These are phyloP conservation scores for Tribolium madens DNA, from an alignment of 1,140 invertebrate species.

Conservation along the genomic window DNA sequence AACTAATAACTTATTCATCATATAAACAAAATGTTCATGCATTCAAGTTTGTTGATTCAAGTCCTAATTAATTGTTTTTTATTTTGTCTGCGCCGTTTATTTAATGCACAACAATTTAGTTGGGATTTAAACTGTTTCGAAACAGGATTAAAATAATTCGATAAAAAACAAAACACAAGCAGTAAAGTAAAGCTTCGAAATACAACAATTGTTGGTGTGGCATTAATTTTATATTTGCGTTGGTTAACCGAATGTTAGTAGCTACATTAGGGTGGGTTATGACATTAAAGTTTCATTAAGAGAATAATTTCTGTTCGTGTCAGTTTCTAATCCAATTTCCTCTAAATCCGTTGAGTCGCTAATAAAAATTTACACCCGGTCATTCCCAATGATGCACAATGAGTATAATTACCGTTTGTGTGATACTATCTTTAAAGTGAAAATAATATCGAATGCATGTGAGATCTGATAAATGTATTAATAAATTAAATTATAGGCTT, in stretches of 20 bases:
- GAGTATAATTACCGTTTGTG: neutral
- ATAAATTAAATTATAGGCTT: slow-evolving; percentile 9
- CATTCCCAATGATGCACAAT: neutral
- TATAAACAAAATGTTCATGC: too few species aligned
- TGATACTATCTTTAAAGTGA: slow-evolving; percentile 1
- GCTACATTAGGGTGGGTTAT: slow-evolving; percentile 2
- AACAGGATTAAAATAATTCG: too few species aligned
- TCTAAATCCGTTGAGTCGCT: neutral
- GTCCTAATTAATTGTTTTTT: too few species aligned
- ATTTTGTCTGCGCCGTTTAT: too few species aligned
- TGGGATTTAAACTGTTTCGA: too few species aligned
- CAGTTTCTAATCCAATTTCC: slow-evolving; percentile 22
- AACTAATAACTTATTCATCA: too few species aligned
- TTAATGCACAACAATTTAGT: too few species aligned
- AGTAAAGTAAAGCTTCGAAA: too few species aligned
- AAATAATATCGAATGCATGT: slow-evolving; percentile 35
- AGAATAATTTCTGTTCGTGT: slow-evolving; percentile 31
- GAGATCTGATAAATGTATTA: slow-evolving; percentile 15
- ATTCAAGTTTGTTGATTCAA: too few species aligned
- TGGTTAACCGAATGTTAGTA: slow-evolving; percentile 11
- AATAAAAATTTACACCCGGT: neutral
- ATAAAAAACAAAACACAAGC: too few species aligned
- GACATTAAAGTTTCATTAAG: slow-evolving; percentile 33
- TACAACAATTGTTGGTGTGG: neutral
- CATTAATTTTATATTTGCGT: slow-evolving; percentile 20